These are phyloP conservation scores for Brachyhypopomus gauderio DNA, from an alignment of 2,113 vertebrate species.

Conservation along the genomic window DNA sequence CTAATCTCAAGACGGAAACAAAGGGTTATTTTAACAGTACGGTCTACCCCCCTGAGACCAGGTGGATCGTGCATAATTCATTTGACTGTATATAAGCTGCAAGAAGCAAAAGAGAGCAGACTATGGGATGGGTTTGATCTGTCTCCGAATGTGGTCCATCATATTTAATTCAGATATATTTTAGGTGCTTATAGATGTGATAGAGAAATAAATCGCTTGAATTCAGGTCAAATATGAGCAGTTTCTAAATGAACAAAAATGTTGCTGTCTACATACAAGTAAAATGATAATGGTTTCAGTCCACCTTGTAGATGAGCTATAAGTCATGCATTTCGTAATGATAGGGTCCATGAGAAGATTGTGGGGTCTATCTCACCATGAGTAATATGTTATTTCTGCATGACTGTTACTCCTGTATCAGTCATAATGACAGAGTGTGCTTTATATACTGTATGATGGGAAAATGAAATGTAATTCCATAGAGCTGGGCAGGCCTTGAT, in stretches of 20 bases:
- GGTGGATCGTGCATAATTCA: background rate
- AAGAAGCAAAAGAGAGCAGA: background rate
- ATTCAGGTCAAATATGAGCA: background rate
- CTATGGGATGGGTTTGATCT: background rate
- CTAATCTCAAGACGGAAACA: background rate
- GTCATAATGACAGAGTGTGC: constrained; percentile 63
- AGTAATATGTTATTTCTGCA: constrained; percentile 68
- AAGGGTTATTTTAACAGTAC: background rate
- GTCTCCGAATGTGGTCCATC: background rate
- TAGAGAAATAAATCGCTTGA: constrained; percentile 3
- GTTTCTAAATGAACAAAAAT: constrained; percentile 48
- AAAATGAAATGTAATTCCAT: constrained; percentile 50
- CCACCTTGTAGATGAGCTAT: constrained; percentile 57
- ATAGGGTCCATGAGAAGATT: constrained; percentile 66
- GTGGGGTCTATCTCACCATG: constrained; percentile 60
- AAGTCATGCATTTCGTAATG: constrained; percentile 68
- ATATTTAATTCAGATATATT: constrained; percentile 10
- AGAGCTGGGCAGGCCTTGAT: constrained; percentile 33
- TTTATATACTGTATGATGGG: constrained; percentile 56
- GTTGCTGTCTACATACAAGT: constrained; percentile 16
- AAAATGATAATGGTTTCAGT: constrained; percentile 45
- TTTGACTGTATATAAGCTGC: background rate
- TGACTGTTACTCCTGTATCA: constrained; percentile 60
- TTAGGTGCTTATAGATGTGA: background rate
- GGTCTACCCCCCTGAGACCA: background rate